phyloP scores from a whole-genome alignment of 1,140 invertebrate species.

The Pristionchus pacificus region DNA sequence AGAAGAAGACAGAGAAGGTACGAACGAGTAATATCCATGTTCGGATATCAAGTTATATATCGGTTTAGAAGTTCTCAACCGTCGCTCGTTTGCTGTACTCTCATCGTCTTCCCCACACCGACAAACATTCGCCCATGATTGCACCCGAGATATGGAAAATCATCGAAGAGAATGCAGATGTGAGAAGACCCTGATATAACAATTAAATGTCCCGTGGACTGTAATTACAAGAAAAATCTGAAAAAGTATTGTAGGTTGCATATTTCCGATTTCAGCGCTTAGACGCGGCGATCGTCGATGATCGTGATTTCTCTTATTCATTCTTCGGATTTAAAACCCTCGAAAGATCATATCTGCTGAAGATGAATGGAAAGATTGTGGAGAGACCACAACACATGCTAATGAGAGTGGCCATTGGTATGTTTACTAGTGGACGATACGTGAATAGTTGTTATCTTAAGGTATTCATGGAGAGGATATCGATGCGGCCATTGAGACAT shows the following conservation, averaged over 20 bases:
- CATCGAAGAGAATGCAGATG: constrained; percentile 78
- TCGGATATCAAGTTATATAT: not conserved
- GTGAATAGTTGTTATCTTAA: constrained; percentile 82
- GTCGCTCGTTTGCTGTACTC: constrained; percentile 82
- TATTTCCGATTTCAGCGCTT: constrained; percentile 66
- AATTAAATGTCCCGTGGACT: not conserved
- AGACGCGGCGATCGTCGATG: constrained; percentile 91
- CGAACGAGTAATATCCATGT: not conserved
- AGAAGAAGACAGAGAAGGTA: constrained; percentile 73
- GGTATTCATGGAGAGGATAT: constrained; percentile 61
- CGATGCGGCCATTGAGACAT: constrained; percentile 65
- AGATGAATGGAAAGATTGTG: constrained; percentile 84
- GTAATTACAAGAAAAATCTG: constrained; percentile 2
- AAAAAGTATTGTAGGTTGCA: not conserved
- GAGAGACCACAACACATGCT: constrained; percentile 96
- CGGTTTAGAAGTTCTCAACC: constrained; percentile 66
- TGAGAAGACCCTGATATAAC: constrained; percentile 33
- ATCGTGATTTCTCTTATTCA: constrained; percentile 91
- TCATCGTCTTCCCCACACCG: constrained; percentile 72
- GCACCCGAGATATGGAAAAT: constrained; percentile 77
- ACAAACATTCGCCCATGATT: constrained; percentile 73
- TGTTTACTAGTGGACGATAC: too few species aligned
- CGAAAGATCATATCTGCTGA: constrained; percentile 86
- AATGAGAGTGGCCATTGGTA: constrained; percentile 91
- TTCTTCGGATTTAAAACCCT: constrained; percentile 98